Base-by-base conservation (phyloP, 2,888 invertebrate genomes). In the Beris chalybata region DNA sequence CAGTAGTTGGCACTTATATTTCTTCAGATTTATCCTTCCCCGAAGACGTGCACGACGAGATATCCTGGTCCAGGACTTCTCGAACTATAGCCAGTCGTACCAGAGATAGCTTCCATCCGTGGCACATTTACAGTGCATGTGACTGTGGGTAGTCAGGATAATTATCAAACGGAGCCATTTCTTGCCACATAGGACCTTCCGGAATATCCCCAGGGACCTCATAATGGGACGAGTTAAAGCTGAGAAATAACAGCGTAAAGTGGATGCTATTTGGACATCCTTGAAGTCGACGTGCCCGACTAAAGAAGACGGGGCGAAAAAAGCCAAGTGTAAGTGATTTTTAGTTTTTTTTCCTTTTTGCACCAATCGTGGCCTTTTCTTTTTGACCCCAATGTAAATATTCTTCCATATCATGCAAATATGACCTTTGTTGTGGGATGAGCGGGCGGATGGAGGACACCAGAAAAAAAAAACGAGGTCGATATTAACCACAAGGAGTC, bases 341-440 rank as follows among this genome's bases (percentile, higher is more conserved):
- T 38, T 52, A 11, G 30, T 47, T 58, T 58, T 50, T 29, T 38
- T 50, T 59, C 48, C 30, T 45, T 29, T 57, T 55, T 13, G 12
- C 31, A 22, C 2, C 22, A 22, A 12, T 55, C 53, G 53, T 53
- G 29, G 12, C 13, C 38, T 56, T 30, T 61, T 52, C 52, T 22
- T 31, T 52, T 45, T 32, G 13, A 13, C 5, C 6, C 48, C 12
- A 52, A 61, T 61, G 61, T 61, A 50, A 61, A 61, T 61, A 61
- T 50, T 61, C 61, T 52, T 61, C 52, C 61, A 52, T 30, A 52
- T 61, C 61, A 61, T 61, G 61, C 61, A 61, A 61, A 61, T 61
- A 61, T 61, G 61, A 61, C 61, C 61, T 61, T 50, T 38, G 50
- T 61, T 50, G 43, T 38, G 29, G 57, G 29, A 29, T 44, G 50